Evolutionary conservation across 2,888 invertebrate species (phyloP), one percentile per base, ranked within the genome.

Genomic region (Dysmachus trigonus): DNA sequence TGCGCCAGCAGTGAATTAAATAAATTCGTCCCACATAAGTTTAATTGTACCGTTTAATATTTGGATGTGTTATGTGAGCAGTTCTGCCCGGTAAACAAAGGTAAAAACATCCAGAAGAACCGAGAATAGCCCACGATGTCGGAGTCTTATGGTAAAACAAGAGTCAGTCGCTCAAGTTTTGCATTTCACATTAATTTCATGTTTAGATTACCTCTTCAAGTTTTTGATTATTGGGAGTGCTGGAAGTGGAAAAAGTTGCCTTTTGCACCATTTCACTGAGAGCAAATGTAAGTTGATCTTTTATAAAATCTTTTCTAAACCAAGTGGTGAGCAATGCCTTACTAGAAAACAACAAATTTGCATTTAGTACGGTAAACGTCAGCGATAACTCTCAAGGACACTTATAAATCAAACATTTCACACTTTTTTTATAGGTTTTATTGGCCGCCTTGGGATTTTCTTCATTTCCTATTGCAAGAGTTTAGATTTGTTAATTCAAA

Each of bases 201-300:
- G 93, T 94, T 85, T 93, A 95, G 97, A 97, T 94, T 97, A 96
- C 90, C 93, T 97, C 88, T 96, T 97, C 92, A 97, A 97, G 93
- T 97, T 97, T 91, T 93, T 97, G 88, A 96, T 97, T 38, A 97
- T 97, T 91, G 97, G 97, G 87, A 96, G 96, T 93, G 96, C 96
- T 88, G 96, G 96, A 79, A 95, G 96, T 88, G 96, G 97, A 88
- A 97, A 97, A 92, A 96, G 96, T 82, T 96, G 96, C 90, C 94
- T 97, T 51, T 93, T 97, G 62, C 96, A 96, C 92, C 96, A 96
- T 91, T 97, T 97, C 90, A 96, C 96, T 90, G 96, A 96, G 92
- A 96, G 95, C 90, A 96, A 96, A 94, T 97, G 96, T 96, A 93
- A 94, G 95, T 94, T 27, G 41, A 79, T 18, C 35, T 86, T 77